Base-by-base conservation (phyloP, 1,140 invertebrate genomes). In the Parapsyche elsis region DNA sequence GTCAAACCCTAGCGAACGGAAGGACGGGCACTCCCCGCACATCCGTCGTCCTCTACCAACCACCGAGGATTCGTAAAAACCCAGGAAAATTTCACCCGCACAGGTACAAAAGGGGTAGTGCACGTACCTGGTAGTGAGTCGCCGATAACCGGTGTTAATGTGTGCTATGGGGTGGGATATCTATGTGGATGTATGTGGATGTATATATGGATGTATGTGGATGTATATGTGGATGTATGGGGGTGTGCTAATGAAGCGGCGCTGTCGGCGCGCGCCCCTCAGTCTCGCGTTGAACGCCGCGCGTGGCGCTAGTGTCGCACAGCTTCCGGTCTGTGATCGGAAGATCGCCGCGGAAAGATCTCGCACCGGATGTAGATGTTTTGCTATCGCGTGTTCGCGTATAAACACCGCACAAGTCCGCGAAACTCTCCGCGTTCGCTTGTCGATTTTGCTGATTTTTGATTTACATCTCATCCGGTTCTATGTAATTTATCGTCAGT, bases 181-280 rank as follows among this genome's bases (percentile, higher is more conserved):
- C 10, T 21, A 23, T 67, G 19, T 2, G 19, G 14, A 16, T 67
- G 61, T 16, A 16, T 61, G 45, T 46, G 45, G 5, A 46, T 46
- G 45, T 46, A 46, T 46, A 46, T 12, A 12, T 46, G 45, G 5
- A 46, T 46, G 45, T 46, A 59, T 16, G 16, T 16, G 16, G 7
- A 16, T 10, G 16, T 59, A 16, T 59, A 16, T 59, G 59, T 61
- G 2, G 14, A 16, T 61, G 16, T 61, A 12, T 38, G 24, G 7
- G 9, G 19, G 38, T 73, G 46, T 19, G 73, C 49, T 57, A 75
- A 75, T 74, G 71, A 75, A 75, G 9, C 46, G 46, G 46, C 24
- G 73, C 24, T 59, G 19, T 49, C 45, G 45, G 71, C 71, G 38
- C 21, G 71, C 38, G 71, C 71, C 71, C 71, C 71, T 74, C 71